These are phyloP conservation scores for Myiagra hebetior DNA, from an alignment of 2,113 vertebrate species.

Conservation along the genomic window DNA sequence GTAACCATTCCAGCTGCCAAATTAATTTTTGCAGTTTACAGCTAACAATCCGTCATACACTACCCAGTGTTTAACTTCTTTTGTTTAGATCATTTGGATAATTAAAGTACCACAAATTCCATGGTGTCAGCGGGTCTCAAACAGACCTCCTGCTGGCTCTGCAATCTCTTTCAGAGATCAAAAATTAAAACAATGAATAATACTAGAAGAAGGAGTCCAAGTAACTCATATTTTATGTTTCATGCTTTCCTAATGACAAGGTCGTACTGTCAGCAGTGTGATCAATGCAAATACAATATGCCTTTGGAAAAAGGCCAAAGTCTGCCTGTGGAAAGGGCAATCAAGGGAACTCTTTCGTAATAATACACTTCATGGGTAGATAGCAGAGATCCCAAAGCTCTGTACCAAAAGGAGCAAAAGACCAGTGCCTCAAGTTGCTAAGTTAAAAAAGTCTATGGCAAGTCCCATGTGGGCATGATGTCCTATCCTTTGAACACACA, in stretches of 20 bases:
- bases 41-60: constrained; percentile 5
- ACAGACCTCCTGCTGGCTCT: constrained; percentile 38
- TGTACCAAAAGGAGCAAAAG: not conserved
- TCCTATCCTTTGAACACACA: not conserved
- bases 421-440: not conserved
- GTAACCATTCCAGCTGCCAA: not conserved
- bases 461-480: not conserved
- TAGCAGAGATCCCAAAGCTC: not conserved
- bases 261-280: constrained; percentile 16
- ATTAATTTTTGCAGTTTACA: constrained; percentile 36
- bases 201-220: not conserved
- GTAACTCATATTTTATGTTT: constrained; percentile 35
- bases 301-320: constrained; percentile 22
- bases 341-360: not conserved
- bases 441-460: not conserved
- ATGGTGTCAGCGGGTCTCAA: constrained; percentile 37
- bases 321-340: constrained; percentile 33
- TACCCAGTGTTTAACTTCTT: constrained; percentile 22
- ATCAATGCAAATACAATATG: constrained; percentile 49
- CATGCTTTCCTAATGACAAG: constrained; percentile 37
- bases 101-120: constrained; percentile 34
- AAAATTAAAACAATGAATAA: constrained; percentile 35
- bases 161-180: constrained; percentile 23
- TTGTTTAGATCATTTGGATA: constrained; percentile 59
- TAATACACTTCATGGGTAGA: not conserved